Base-by-base conservation (phyloP, 1,140 invertebrate genomes). In the Helicoverpa zea region DNA sequence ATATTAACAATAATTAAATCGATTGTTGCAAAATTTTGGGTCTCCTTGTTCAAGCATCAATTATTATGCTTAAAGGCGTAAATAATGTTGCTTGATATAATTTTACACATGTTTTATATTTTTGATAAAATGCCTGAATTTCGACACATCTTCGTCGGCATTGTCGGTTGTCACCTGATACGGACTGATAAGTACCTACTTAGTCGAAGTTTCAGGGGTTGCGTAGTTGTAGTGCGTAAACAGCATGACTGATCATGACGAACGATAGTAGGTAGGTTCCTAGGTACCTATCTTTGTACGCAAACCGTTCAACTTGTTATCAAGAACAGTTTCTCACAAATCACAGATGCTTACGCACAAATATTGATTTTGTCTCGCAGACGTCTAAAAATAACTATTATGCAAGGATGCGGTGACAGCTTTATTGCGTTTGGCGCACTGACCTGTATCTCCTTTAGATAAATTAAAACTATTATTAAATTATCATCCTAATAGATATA, bases 381-480 rank as follows among this genome's bases (percentile, higher is more conserved):
- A 63, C 51, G 56, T 76, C 47, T 76, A 63, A 76, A 76, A 76
- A 63, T 76, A 76, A 63, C 5, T 14, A 51, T 72, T 72, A 54
- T 49, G 63, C 63, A 70, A 70, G 66, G 66, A 74, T 74, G 30
- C 23, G 11, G 1, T 74, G 51, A 74, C 51, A 56, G 54, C 11
- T 74, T 74, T 54, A 74, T 58, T 74, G 58, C 18, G 12, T 54
- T 29, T 30, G 52, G 16, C 35, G 47, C 63, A 35, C 3, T 35
- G 35, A 35, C 35, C 35, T 35, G 63, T n/a, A 11, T 18, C 43
- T 66, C 18, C 16, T 49, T 11, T 64, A n/a, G 35, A 35, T 35
- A 35, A 35, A 35, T 35, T 35, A 35, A 35, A 35, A 0, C 35
- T 35, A 35, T 35, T 35, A 35, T 5, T 35, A 35, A 35, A 35